phyloP scores from a whole-genome alignment of 53 echinoderm and acorn worm genomes.

The Pentamera pediparva region DNA sequence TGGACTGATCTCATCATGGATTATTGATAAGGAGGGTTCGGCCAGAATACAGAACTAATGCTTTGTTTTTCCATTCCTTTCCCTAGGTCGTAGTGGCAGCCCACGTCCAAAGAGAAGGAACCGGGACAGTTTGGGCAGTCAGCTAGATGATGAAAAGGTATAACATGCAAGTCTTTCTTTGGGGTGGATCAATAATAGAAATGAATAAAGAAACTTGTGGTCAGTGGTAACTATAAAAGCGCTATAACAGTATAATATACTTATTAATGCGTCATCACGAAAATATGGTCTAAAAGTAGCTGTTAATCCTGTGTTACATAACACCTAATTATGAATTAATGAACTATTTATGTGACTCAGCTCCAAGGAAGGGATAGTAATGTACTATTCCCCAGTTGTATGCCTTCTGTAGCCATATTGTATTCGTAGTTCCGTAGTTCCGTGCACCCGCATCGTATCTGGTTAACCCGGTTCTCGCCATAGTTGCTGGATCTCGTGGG shows the following conservation, averaged over 20 bases:
- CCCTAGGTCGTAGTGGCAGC: conserved; percentile 75
- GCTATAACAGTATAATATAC: not conserved
- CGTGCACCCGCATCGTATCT: no score
- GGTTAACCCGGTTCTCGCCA: no score
- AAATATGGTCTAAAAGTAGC: not conserved
- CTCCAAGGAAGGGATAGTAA: no score
- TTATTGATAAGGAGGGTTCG: not conserved
- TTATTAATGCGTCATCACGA: not conserved
- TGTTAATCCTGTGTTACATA: not conserved
- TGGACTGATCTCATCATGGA: not conserved
- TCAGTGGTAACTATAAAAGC: not conserved
- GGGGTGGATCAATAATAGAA: no score
- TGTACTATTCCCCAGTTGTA: no score
- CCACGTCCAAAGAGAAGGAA: conserved; percentile 73
- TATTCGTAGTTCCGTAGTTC: no score
- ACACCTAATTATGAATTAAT: not conserved
- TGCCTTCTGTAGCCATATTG: no score
- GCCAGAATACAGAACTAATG: no score
- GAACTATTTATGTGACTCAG: no score
- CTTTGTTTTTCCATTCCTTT: no score
- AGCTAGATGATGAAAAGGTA: conserved; percentile 26
- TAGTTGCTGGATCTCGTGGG: no score
- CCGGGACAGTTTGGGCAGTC: conserved; percentile 61
- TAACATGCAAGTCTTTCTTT: not conserved
- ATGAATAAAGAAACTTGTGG: no score